Evolutionary conservation across 37 sponge, comb jelly and placozoan species (phyloP), one percentile per base, ranked within the genome.

Genomic region (Ephydatia muelleri): DNA sequence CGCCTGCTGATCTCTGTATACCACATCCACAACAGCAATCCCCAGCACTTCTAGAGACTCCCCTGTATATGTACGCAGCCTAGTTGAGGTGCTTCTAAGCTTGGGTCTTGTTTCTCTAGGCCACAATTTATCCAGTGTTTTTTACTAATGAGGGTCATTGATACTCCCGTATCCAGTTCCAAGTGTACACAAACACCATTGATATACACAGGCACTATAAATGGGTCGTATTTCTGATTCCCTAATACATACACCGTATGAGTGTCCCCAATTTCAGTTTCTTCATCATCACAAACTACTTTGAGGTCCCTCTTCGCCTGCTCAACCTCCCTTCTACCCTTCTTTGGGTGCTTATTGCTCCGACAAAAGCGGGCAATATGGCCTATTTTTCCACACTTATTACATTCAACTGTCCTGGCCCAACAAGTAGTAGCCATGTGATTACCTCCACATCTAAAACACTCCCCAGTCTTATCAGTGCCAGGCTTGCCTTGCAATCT

Each of bases 51-150:
- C 12, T 29, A 88, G 70, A 22, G 30, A 30, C 29, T 83, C 75
- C 13, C 89, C 84, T 14, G 80, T 83, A 75, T 88, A 88, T 23
- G 88, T 70, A 12, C 40, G 30, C 71, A 87, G 76, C 26, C 6
- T 6, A 33, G 34, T 65, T 43, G 43, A 43, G 43, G 43, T 43
- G 43, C 6, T 43, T 43, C 43, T 43, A 43, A 43, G 43, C 43
- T 43, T 43, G 43, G 43, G 43, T 43, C 43, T 43, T 43, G 43
- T 43, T 43, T 43, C 43, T 43, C 43, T 43, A 9, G 43, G 43
- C 43, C 43, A 43, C 43, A 43, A 43, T 43, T 43, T 43, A 43
- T 43, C 43, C 3, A 43, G 43, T 43, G 43, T 68, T 22, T 14
- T 16, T 76, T 76, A 38, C 26, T 36, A 84, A 76, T 34, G 27